These are phyloP conservation scores for Poecilia velifera DNA, from an alignment of 2,797 vertebrate genomes.

Conservation along the genomic window DNA sequence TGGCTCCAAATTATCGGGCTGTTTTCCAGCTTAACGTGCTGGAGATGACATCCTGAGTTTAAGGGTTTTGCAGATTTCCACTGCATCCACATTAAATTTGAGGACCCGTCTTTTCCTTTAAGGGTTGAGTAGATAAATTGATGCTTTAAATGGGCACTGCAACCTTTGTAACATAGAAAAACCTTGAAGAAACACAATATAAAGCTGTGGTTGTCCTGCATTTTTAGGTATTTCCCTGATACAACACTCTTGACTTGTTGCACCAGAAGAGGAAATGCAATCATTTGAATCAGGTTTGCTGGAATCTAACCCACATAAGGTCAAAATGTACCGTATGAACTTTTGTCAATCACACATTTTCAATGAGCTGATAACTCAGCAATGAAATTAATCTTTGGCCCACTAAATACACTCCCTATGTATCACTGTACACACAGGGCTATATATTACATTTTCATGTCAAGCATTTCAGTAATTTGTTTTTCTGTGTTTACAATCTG, in stretches of 20 bases:
- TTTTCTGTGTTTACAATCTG: neutral
- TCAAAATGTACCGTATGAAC: neutral
- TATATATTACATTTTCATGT: neutral
- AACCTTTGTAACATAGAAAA: neutral
- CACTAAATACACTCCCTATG: neutral
- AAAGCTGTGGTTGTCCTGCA: neutral
- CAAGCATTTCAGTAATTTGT: slow-evolving; percentile 3
- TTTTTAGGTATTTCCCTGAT: neutral
- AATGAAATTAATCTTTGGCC: neutral
- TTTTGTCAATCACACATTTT: neutral
- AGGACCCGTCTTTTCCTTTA: neutral
- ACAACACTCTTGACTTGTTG: neutral
- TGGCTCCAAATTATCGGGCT: neutral
- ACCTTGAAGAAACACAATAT: neutral
- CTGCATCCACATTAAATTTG: neutral
- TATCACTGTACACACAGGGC: neutral
- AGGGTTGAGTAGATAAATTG: neutral
- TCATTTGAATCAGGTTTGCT: neutral
- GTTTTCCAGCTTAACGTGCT: neutral
- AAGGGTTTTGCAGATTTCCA: neutral
- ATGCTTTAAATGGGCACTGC: neutral
- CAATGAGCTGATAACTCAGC: neutral
- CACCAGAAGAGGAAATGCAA: neutral
- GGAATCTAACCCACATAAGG: neutral
- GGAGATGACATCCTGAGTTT: neutral